phyloP scores from a whole-genome alignment of 1,140 invertebrate genomes.

The Trypoxylus dichotomus region DNA sequence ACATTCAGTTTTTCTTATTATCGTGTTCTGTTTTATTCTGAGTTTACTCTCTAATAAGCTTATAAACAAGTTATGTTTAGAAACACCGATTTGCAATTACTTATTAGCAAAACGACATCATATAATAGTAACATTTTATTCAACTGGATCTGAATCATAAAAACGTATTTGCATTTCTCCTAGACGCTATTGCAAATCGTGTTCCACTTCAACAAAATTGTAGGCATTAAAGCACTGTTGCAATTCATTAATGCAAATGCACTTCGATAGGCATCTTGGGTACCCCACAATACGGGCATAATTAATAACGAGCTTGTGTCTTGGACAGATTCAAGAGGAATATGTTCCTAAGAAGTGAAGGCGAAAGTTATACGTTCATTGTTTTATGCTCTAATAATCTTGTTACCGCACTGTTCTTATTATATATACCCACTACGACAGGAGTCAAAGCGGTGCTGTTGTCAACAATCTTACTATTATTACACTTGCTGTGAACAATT shows the following conservation, averaged over 20 bases:
- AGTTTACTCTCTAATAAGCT: no score
- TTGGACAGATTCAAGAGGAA: neutral
- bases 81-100: no score
- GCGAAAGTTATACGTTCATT: constrained; percentile 1
- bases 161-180: no score
- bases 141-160: no score
- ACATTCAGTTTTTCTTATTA: no score
- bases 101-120: no score
- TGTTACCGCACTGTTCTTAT: neutral
- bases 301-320: neutral
- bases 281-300: neutral
- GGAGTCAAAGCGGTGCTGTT: neutral
- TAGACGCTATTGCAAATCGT: no score
- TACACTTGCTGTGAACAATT: neutral
- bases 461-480: neutral
- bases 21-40: no score
- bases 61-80: no score
- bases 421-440: neutral
- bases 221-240: neutral
- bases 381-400: neutral
- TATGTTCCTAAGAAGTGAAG: neutral
- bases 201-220: no score
- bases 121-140: no score
- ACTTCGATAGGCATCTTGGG: neutral
- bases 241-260: neutral